phyloP scores from a whole-genome alignment of 2,797 vertebrate species.

The Sebastes minor region DNA sequence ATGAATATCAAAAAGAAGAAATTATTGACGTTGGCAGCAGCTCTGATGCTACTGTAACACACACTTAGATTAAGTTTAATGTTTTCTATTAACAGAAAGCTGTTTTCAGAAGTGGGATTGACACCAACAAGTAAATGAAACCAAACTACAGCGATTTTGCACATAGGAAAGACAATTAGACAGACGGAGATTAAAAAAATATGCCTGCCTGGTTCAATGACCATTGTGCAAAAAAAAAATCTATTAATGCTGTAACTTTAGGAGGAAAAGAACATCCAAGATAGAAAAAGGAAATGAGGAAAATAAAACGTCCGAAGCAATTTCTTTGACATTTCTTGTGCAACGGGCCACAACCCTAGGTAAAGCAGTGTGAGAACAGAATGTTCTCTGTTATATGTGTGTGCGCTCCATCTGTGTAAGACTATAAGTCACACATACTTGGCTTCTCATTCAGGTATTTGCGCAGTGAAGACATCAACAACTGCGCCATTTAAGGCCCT shows the following conservation, averaged over 20 bases:
- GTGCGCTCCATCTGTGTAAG: conserved; percentile 25
- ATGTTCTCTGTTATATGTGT: conserved; percentile 25
- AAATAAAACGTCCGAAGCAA: conserved; percentile 1
- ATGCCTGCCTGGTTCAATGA: not conserved
- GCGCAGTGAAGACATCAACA: conserved; percentile 36
- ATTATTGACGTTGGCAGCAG: conserved; percentile 6
- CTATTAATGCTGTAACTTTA: not conserved
- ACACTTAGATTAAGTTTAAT: not conserved
- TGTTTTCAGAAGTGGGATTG: not conserved
- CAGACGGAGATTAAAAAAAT: not conserved
- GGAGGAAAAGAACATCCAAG: not conserved
- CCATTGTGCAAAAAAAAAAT: not conserved
- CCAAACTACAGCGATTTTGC: not conserved
- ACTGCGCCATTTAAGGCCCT: conserved; percentile 50
- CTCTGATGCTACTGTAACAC: conserved; percentile 29
- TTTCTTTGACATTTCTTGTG: conserved; percentile 24
- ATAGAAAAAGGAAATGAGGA: not conserved
- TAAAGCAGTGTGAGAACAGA: conserved; percentile 40
- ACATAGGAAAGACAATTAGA: not conserved
- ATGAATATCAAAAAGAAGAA: not conserved
- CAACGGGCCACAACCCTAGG: not conserved
- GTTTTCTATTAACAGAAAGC: conserved; percentile 1
- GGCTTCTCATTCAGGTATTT: conserved; percentile 49
- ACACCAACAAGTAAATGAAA: not conserved
- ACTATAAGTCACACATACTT: conserved; percentile 40